These are phyloP conservation scores for Varecia variegata DNA, from an alignment of 2,797 vertebrate species.

Conservation along the genomic window DNA sequence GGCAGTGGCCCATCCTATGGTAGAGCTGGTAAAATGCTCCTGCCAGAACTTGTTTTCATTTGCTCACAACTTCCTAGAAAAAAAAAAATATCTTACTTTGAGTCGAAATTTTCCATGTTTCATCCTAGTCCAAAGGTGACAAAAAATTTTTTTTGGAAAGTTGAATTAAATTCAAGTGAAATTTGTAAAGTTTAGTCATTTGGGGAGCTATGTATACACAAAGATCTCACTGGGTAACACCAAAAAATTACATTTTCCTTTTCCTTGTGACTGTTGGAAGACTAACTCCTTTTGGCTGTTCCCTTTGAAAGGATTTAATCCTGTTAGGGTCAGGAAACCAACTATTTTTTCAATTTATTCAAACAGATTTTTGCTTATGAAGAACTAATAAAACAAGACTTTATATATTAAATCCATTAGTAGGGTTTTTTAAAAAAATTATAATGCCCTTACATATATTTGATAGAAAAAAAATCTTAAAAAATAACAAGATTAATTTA, in stretches of 20 bases:
- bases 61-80: conserved; percentile 62
- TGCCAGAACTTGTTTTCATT: conserved; percentile 67
- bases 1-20: neutral
- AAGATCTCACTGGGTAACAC: conserved; percentile 43
- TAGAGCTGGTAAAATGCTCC: conserved; percentile 33
- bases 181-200: conserved; percentile 72
- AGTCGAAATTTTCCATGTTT: conserved; percentile 72
- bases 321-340: conserved; percentile 25
- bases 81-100: conserved; percentile 27
- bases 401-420: neutral
- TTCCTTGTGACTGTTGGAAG: conserved; percentile 54
- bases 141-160: conserved; percentile 49
- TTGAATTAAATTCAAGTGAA: conserved; percentile 69
- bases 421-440: neutral
- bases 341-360: conserved; percentile 3
- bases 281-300: conserved; percentile 35
- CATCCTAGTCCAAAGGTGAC: conserved; percentile 69
- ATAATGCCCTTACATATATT: neutral
- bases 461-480: conserved; percentile 28
- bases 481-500: neutral
- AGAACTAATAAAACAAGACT: conserved; percentile 20
- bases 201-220: conserved; percentile 48
- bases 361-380: conserved; percentile 19
- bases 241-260: conserved; percentile 54
- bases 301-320: conserved; percentile 56